Evolutionary conservation across 2,113 vertebrate genomes (phyloP).

Genomic region (Pitta sordida): DNA sequence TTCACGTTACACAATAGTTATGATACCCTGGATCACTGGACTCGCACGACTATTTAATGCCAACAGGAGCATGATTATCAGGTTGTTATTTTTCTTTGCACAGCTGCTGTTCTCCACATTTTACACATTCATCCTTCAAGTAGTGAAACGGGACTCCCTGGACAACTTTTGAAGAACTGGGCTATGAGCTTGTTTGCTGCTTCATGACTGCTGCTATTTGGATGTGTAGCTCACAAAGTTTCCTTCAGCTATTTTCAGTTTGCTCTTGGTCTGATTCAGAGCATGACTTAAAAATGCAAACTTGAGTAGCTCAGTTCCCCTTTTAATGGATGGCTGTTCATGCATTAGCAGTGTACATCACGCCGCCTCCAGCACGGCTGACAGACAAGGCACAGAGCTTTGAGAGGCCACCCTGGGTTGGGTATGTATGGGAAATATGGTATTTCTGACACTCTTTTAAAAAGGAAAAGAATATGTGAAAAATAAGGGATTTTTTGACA

Average conservation of each 20-base stretch:
- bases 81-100: conserved; percentile 56
- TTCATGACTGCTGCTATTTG: not conserved
- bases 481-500: conserved; percentile 31
- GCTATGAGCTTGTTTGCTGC: not conserved
- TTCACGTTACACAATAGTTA: not conserved
- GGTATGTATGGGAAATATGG: not conserved
- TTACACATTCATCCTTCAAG: conserved; percentile 6
- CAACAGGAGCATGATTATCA: conserved; percentile 55
- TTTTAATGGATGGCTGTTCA: conserved; percentile 2
- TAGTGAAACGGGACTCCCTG: not conserved
- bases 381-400: conserved; percentile 11
- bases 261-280: not conserved
- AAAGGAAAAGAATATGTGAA: not conserved
- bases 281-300: conserved; percentile 13
- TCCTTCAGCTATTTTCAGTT: not conserved
- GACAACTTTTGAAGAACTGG: conserved; percentile 16
- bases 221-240: not conserved
- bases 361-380: not conserved
- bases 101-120: conserved; percentile 45
- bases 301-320: not conserved
- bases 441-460: conserved; percentile 37
- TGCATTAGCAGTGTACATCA: not conserved
- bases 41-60: conserved; percentile 35
- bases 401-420: conserved; percentile 20
- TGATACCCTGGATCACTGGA: not conserved